phyloP scores from a whole-genome alignment of 2,113 vertebrate genomes.

The Buteo buteo region DNA sequence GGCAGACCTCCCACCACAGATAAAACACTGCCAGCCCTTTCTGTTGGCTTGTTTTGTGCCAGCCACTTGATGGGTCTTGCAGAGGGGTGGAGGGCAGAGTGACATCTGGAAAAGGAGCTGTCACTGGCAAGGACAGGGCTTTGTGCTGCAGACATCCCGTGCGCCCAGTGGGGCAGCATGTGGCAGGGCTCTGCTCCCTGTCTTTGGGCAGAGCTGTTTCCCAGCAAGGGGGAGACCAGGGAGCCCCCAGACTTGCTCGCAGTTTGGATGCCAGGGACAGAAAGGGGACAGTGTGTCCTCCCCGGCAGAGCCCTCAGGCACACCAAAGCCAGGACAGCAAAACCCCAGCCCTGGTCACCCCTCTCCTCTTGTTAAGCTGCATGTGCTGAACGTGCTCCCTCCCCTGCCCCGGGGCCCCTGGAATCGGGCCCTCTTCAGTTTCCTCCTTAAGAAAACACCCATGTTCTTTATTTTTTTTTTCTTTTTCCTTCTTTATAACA shows the following conservation, averaged over 20 bases:
- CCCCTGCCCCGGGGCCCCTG: background rate
- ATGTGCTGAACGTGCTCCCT: constrained; percentile 26
- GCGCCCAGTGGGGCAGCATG: background rate
- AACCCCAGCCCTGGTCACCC: background rate
- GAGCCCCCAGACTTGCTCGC: background rate
- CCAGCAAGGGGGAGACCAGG: background rate
- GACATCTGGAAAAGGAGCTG: background rate
- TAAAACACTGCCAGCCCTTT: background rate
- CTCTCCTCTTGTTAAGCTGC: constrained; percentile 29
- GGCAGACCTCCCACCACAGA: fast-evolving
- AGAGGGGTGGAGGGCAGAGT: background rate
- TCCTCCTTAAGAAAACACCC: constrained; percentile 23
- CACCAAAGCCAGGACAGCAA: constrained; percentile 67
- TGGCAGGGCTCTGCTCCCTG: fast-evolving
- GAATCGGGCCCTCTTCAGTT: background rate
- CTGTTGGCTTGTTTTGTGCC: background rate
- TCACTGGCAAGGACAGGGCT: background rate
- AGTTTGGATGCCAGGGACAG: background rate
- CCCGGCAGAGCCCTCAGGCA: background rate
- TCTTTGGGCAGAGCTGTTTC: background rate
- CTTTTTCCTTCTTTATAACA: constrained; percentile 59
- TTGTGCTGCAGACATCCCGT: fast-evolving
- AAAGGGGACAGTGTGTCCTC: background rate
- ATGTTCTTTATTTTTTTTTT: constrained; percentile 37
- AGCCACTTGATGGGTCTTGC: background rate